phyloP scores from a whole-genome alignment of 2,888 invertebrate genomes.

The Hyles lineata region DNA sequence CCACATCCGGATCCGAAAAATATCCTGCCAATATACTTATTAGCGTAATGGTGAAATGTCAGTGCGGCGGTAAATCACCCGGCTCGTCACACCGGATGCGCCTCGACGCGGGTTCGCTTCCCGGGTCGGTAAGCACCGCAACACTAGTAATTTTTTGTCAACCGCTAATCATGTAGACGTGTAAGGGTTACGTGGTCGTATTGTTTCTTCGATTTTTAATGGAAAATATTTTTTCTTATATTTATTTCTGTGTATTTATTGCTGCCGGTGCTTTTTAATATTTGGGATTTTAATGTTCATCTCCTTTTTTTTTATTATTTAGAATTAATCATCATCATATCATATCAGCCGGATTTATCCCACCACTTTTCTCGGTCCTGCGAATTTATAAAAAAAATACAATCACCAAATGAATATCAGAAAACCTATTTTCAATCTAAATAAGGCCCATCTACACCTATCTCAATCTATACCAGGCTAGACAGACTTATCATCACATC shows the following conservation, averaged over 20 bases:
- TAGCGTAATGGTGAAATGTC: slow-evolving; percentile 26
- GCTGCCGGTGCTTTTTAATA: no score
- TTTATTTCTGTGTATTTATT: background rate
- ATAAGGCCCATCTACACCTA: no score
- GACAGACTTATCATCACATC: background rate
- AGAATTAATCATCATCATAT: no score
- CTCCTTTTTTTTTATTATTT: no score
- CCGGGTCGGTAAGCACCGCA: slow-evolving; percentile 66
- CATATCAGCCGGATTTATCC: no score
- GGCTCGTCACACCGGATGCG: slow-evolving; percentile 53
- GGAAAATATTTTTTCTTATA: background rate
- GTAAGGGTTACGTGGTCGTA: slow-evolving; percentile 13
- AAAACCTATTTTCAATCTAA: no score
- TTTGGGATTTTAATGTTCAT: no score
- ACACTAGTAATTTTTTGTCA: slow-evolving; percentile 69
- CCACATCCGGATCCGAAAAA: slow-evolving; percentile 12
- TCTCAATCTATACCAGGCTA: no score
- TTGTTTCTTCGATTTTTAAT: background rate
- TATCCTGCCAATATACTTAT: slow-evolving; percentile 18
- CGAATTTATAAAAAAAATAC: no score
- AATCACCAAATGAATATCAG: no score
- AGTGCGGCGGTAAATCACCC: slow-evolving; percentile 43
- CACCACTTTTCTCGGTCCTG: no score
- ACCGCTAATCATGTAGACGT: slow-evolving; percentile 61
- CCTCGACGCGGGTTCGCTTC: slow-evolving; percentile 41